Evolutionary conservation across 1,140 invertebrate species (phyloP).

Genomic region (Trachymyrmex cornetzi): DNA sequence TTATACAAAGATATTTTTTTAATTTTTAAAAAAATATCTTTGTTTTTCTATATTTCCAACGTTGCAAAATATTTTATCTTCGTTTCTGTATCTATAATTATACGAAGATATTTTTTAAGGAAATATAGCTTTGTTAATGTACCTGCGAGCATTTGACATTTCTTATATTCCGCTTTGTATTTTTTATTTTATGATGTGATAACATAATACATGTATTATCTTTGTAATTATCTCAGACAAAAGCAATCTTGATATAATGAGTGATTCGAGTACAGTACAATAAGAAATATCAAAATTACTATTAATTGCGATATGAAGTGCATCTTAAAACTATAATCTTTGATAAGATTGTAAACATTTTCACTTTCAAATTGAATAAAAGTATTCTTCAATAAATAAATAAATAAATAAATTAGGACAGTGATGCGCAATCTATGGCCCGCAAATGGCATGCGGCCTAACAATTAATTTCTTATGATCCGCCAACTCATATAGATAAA

Average conservation of each 20-base stretch:
- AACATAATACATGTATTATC: conserved; percentile 8
- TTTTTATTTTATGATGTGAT: background rate
- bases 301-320: background rate
- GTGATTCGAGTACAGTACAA: background rate
- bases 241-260: background rate
- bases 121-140: background rate
- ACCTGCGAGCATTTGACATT: background rate
- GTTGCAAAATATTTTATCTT: background rate
- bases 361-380: background rate
- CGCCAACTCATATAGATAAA: too few species aligned
- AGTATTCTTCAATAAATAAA: background rate
- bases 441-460: too few species aligned
- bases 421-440: too few species aligned
- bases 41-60: background rate
- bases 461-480: too few species aligned
- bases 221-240: background rate
- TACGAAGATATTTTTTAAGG: background rate
- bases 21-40: background rate
- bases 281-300: background rate
- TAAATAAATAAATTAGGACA: background rate
- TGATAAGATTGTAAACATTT: conserved; percentile 15
- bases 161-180: background rate
- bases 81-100: background rate
- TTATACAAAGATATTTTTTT: background rate
- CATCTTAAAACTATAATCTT: background rate